phyloP scores from a whole-genome alignment of 1,140 invertebrate species.

The Planococcus citri region DNA sequence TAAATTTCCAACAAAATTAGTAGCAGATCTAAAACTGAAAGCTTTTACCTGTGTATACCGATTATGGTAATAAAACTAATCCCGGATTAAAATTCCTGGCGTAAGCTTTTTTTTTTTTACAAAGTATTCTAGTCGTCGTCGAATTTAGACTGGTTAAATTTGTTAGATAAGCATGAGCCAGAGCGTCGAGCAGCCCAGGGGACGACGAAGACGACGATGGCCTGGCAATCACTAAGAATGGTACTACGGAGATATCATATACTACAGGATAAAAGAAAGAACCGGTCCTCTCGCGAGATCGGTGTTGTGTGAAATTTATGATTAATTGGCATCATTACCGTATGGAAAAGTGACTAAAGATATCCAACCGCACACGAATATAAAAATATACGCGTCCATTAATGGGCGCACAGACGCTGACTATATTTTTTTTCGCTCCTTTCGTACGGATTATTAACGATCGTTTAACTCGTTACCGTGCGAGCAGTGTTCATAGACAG shows the following conservation, averaged over 20 bases:
- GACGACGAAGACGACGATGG: too few species aligned
- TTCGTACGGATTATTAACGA: not conserved
- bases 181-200: too few species aligned
- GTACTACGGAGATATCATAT: not conserved
- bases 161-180: not conserved
- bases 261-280: not conserved
- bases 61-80: not conserved
- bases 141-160: not conserved
- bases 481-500: not conserved
- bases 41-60: too few species aligned
- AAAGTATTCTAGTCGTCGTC: not conserved
- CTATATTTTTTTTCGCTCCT: too few species aligned
- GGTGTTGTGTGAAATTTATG: conserved; percentile 6
- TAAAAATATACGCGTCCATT: not conserved
- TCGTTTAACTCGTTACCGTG: not conserved
- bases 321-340: conserved; percentile 16
- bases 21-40: too few species aligned
- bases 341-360: conserved; percentile 12
- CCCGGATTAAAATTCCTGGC: not conserved
- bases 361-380: conserved; percentile 15
- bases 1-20: too few species aligned
- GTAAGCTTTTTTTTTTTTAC: not conserved
- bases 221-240: too few species aligned
- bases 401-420: not conserved
- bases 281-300: not conserved